Evolutionary conservation across 2,888 invertebrate species (phyloP).

Genomic region (Hoplodrina ambigua): DNA sequence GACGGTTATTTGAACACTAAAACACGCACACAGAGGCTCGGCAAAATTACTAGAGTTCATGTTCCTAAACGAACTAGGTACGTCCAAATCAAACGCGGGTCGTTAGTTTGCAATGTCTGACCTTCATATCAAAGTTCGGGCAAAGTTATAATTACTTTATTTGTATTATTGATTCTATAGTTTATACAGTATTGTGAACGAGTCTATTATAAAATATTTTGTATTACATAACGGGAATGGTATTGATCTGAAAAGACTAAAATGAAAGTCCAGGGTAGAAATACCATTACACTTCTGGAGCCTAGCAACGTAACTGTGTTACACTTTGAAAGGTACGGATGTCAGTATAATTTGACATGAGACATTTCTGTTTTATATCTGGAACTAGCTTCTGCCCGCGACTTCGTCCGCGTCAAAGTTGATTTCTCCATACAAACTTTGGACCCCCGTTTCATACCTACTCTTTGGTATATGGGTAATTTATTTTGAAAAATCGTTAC

Average conservation of each 20-base stretch:
- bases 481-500: too few relatives aligned
- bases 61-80: conserved; percentile 21
- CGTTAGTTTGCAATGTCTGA: conserved; percentile 16
- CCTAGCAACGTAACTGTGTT: neutral
- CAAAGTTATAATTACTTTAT: conserved; percentile 39
- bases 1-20: conserved; percentile 14
- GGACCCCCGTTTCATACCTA: too few relatives aligned
- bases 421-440: too few relatives aligned
- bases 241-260: neutral
- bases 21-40: conserved; percentile 23
- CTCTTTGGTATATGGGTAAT: too few relatives aligned
- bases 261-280: neutral
- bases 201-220: conserved; percentile 1
- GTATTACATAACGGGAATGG: neutral
- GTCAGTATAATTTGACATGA: too few relatives aligned
- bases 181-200: neutral
- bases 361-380: too few relatives aligned
- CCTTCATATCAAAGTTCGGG: conserved; percentile 2
- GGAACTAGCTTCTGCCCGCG: too few relatives aligned
- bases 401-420: too few relatives aligned
- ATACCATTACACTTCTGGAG: neutral
- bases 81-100: neutral
- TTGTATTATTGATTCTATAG: conserved; percentile 23
- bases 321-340: neutral
- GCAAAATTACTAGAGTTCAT: neutral